Evolutionary conservation across 2,888 invertebrate species (phyloP).

Genomic region (Drosophila cognata): DNA sequence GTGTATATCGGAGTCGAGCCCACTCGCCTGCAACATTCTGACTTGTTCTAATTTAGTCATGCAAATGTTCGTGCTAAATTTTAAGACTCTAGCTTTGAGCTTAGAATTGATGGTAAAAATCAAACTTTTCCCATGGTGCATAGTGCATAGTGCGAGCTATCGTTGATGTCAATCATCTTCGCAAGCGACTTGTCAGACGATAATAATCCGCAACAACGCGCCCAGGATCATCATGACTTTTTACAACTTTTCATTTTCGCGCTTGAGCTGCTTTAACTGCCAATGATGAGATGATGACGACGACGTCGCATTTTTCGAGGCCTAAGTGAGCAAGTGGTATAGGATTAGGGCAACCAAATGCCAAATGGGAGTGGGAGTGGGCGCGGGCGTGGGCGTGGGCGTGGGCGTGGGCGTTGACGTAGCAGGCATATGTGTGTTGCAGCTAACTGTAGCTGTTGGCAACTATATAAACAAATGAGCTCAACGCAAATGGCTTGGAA

Average conservation of each 20-base stretch:
- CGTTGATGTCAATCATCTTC: conserved; percentile 74
- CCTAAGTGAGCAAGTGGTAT: neutral
- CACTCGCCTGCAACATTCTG: neutral
- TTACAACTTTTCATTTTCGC: conserved; percentile 80
- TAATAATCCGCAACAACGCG: conserved; percentile 72
- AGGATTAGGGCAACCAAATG: conserved; percentile 10
- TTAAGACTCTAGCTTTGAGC: neutral
- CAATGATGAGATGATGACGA: conserved; percentile 39
- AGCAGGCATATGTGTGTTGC: conserved; percentile 39
- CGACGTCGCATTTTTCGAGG: conserved; percentile 14
- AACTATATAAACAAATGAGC: conserved; percentile 70
- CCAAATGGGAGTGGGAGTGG: neutral
- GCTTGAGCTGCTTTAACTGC: conserved; percentile 73
- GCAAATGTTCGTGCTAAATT: neutral
- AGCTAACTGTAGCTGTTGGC: conserved; percentile 1
- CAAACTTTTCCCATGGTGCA: neutral
- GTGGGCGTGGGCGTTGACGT: neutral
- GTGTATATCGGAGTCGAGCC: neutral
- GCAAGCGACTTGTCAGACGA: conserved; percentile 79
- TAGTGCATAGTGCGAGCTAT: neutral
- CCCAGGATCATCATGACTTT: conserved; percentile 71
- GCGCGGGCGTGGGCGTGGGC: neutral
- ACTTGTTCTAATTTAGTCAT: neutral
- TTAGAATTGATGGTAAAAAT: neutral
- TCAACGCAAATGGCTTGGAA: conserved; percentile 71